These are phyloP conservation scores for Halyomorpha halys DNA, from an alignment of 1,140 invertebrate species.

Conservation along the genomic window DNA sequence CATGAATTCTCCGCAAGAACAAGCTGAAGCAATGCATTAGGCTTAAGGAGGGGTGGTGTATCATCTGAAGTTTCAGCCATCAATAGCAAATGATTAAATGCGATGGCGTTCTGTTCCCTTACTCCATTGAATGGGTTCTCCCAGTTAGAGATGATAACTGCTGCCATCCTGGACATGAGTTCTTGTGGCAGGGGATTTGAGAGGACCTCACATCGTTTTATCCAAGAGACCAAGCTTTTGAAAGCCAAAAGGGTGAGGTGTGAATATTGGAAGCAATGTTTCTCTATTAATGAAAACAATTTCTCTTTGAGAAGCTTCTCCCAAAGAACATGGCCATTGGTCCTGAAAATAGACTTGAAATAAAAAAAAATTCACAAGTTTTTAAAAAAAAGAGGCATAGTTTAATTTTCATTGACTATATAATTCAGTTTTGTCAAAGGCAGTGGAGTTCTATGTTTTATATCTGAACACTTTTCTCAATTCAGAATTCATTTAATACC, in stretches of 20 bases:
- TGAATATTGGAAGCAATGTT: conserved; percentile 15
- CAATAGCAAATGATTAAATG: conserved; percentile 1
- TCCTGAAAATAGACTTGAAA: conserved; percentile 1
- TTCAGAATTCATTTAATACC: too few species aligned
- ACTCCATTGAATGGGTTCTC: conserved; percentile 28
- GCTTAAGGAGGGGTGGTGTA: conserved; percentile 1
- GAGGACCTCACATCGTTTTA: background rate
- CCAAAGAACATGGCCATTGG: conserved; percentile 10
- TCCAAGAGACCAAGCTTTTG: conserved; percentile 20
- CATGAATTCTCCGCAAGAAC: conserved; percentile 27
- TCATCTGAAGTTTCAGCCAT: background rate
- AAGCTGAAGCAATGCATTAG: conserved; percentile 23
- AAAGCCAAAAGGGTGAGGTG: conserved; percentile 20
- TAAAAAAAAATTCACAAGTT: too few species aligned
- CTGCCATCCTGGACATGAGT: conserved; percentile 11
- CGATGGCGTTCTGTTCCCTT: conserved; percentile 21
- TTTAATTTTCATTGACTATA: too few species aligned
- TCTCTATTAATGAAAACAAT: conserved; percentile 22
- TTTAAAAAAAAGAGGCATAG: too few species aligned
- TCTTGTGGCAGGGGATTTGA: background rate
- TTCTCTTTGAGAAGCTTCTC: conserved; percentile 8
- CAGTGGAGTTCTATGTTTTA: too few species aligned
- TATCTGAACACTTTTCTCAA: too few species aligned
- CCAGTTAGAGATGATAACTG: conserved; percentile 30
- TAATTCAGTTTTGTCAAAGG: too few species aligned